phyloP scores from a whole-genome alignment of 23 tunicate species.

The Trididemnum nubilum region DNA sequence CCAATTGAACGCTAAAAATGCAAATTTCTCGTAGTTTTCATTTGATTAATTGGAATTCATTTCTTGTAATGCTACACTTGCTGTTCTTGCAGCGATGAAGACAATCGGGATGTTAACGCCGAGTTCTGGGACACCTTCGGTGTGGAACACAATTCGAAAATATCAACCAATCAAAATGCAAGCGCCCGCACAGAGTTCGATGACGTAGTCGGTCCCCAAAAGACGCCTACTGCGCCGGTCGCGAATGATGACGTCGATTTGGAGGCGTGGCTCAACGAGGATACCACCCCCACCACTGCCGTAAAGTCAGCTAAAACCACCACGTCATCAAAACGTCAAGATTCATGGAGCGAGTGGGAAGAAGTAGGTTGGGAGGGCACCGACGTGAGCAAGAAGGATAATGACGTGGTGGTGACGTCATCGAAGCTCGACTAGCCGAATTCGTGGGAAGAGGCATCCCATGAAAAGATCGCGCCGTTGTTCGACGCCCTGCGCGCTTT shows the following conservation, averaged over 20 bases:
- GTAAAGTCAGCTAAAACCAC: conserved; percentile 3
- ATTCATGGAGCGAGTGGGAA: conserved; percentile 82
- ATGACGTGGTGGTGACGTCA: conserved; percentile 62
- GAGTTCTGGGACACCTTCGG: conserved; percentile 97
- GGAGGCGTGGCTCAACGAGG: conserved; percentile 96
- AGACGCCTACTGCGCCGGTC: neutral
- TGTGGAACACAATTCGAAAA: conserved; percentile 2
- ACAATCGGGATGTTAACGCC: conserved; percentile 41
- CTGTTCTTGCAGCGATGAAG: too few species aligned
- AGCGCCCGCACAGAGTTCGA: conserved; percentile 70
- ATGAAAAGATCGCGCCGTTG: conserved; percentile 29
- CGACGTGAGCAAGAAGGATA: conserved; percentile 44
- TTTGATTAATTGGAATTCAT: too few species aligned
- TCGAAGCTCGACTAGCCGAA: conserved; percentile 52
- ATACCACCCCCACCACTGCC: conserved; percentile 48
- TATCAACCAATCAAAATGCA: conserved; percentile 37
- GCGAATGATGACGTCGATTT: conserved; percentile 71
- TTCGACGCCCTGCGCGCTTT: neutral
- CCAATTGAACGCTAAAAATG: too few species aligned
- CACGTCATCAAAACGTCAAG: conserved; percentile 36
- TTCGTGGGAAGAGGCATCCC: conserved; percentile 9
- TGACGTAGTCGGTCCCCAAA: conserved; percentile 58
- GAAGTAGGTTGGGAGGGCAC: conserved; percentile 71
- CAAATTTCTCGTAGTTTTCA: too few species aligned
- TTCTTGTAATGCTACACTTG: too few species aligned